Base-by-base conservation (phyloP, 2,888 invertebrate species). In the Auanema sp. region DNA sequence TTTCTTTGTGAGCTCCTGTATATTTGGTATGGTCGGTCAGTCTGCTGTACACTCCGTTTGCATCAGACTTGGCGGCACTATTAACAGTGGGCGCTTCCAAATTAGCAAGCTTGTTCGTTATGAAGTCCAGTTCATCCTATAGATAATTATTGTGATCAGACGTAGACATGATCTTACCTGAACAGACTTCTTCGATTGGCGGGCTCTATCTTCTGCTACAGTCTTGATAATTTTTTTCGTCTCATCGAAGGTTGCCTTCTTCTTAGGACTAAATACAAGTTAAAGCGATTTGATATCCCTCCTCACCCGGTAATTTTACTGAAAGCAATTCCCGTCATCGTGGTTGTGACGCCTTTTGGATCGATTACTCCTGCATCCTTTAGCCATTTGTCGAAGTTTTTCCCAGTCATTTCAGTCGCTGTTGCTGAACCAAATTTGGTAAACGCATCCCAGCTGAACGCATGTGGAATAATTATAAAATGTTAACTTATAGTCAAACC, bases 301-400 rank as follows among this genome's bases (percentile, higher is more conserved):
- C 53, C 66, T 12, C 50, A 80, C 80, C 82, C 82, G 8, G 82
- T 72, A 14, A 83, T 80, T 69, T 83, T 83, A 56, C 81, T 79
- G 69, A 83, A 83, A 5, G 83, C 83, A 51, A 83, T 83, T 52
- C 83, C 83, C 14, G 83, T 83, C 71, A 81, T 77, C 8, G 81
- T 83, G 2, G 81, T 77, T 16, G 80, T 83, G 61, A 82, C 69
- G 10, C 60, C 55, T 55, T 81, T 83, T 40, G 66, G 66, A 43
- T 80, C 79, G 33, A 82, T 64, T 6, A 82, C 77, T 42, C 79
- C 80, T 8, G 80, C 82, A 64, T 82, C 82, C 67, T 83, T 83
- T 12, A 83, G 65, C 83, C 83, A 83, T 64, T 83, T 83, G 72
- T 83, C 83, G 58, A 83, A 80, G 72, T 83, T 83, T 65, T 83